A percentile compares a stretch with the other conserved stretches of the same genome.
Evolutionary conservation across 2,888 invertebrate genomes (phyloP).

Genomic region (Rhodophaea formosa): DNA sequence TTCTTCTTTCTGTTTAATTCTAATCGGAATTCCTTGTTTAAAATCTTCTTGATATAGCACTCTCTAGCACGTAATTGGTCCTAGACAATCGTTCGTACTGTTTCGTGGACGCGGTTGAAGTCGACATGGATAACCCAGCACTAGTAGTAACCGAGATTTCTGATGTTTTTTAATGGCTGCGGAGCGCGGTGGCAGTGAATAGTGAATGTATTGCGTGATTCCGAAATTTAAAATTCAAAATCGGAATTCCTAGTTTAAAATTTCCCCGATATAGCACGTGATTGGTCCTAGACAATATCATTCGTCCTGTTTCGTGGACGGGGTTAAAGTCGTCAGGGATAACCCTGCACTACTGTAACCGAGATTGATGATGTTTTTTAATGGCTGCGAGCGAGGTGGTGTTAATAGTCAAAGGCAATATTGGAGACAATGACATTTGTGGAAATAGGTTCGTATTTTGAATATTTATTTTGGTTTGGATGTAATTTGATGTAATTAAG

Average conservation of each 20-base stretch:
- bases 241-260: too few species aligned
- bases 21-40: too few species aligned
- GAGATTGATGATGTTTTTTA: slow-evolving; percentile 2
- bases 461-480: too few species aligned
- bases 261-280: too few species aligned
- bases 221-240: too few species aligned
- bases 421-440: too few species aligned
- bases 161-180: slow-evolving; percentile 2
- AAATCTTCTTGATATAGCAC: too few species aligned
- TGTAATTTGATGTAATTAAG: too few species aligned
- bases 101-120: slow-evolving; percentile 2
- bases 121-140: neutral
- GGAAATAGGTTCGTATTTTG: too few species aligned
- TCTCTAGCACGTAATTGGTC: neutral
- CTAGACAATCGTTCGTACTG: slow-evolving; percentile 5
- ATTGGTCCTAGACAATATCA: neutral
- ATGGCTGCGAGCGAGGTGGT: neutral
- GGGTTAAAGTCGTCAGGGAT: neutral
- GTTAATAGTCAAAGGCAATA: too few species aligned
- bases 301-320: slow-evolving; percentile 13
- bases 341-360: neutral
- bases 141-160: neutral
- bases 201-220: neutral
- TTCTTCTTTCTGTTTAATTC: too few species aligned
- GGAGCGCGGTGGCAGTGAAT: neutral